Conservation (phyloP, 2,888 invertebrate species). For the Cartodere bifasciata region DNA sequence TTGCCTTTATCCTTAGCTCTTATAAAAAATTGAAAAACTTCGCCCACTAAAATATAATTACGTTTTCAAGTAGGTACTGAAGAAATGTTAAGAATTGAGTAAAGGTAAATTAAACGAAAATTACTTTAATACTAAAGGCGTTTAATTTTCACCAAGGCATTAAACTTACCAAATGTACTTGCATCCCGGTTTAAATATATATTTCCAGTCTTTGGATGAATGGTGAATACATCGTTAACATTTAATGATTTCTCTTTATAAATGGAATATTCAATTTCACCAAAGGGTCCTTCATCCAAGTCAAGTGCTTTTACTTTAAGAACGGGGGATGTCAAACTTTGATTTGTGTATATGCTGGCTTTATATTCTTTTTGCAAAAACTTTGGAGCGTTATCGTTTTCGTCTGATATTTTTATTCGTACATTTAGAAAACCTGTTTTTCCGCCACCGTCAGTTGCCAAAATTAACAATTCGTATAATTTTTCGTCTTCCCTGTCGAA, state of each 20-base stretch:
- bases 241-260: constrained; percentile 55
- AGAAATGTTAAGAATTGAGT: too few relatives aligned
- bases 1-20: constrained; percentile 73
- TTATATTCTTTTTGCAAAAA: constrained; percentile 69
- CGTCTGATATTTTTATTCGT: constrained; percentile 68
- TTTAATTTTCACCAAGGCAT: too few relatives aligned
- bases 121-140: too few relatives aligned
- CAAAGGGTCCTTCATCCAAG: constrained; percentile 60
- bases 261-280: constrained; percentile 62
- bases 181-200: constrained; percentile 54
- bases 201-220: constrained; percentile 63
- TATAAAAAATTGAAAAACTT: constrained; percentile 79
- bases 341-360: constrained; percentile 52
- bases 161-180: constrained; percentile 37
- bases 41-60: constrained; percentile 44
- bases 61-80: too few relatives aligned
- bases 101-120: too few relatives aligned
- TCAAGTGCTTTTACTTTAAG: constrained; percentile 62
- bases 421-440: constrained; percentile 61
- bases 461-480: constrained; percentile 62
- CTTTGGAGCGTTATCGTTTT: constrained; percentile 71
- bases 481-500: constrained; percentile 64
- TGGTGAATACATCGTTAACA: constrained; percentile 55
- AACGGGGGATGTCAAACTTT: constrained; percentile 43
- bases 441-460: constrained; percentile 74